Base-by-base conservation (phyloP, 2,113 vertebrate genomes). In the Hiodon tergisus region DNA sequence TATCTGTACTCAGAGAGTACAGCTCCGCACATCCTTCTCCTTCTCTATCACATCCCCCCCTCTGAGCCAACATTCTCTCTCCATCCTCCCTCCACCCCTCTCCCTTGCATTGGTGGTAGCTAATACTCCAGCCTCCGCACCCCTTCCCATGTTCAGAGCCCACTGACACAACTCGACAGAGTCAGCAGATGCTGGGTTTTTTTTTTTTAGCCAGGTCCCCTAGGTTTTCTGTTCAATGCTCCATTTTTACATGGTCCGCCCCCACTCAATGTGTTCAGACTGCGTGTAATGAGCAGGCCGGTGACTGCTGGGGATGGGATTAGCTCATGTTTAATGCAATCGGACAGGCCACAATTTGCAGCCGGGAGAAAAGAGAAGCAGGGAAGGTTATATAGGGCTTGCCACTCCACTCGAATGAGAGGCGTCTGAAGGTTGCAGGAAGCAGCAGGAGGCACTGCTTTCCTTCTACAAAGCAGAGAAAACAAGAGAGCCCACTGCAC, bases 271-370 rank as follows among this genome's bases (percentile, higher is more conserved):
- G 69, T 57, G 57, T 57, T 47, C 54, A 14, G 46, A 11, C 69
- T 46, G 9, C 9, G 46, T 71, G 54, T 17, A 57, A 17, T 31
- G 2, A 71, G 69, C 17, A n/a, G 61, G 11, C 61, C 7, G 14
- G 61, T 16, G 31, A 54, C 69, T 54, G 16, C 69, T 16, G 7
- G 69, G 17, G 17, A 71, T 57, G 31, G 58, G 55, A 50, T 10
- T 4, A 14, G 53, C 16, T 71, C 69, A 71, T 13, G 61, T 63
- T 46, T 71, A 71, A 58, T 71, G 69, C 53, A 8, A 8, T 47
- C 51, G 16, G 69, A 58, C 31, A 58, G 69, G 69, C 54, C 69
- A 55, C 69, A 1, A 50, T 6, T 52, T 13, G 54, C 69, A 58
- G 17, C 8, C 31, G 31, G 16, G 55, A 4, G 13, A 16, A 2